Evolutionary conservation across 2,888 invertebrate species (phyloP), one percentile per base, ranked within the genome.

Genomic region (Cosmia pyralina): DNA sequence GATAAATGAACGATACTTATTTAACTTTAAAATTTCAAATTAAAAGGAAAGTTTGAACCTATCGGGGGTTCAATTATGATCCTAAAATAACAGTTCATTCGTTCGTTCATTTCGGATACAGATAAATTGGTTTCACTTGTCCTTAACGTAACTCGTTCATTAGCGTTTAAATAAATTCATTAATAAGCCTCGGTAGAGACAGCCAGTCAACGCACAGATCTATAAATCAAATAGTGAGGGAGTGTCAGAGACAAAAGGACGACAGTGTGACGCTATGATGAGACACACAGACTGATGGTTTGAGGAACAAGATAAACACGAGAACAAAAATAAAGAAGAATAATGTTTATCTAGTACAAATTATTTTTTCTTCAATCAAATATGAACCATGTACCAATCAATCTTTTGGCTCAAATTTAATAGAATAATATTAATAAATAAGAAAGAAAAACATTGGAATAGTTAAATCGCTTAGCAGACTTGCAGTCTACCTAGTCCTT

Each of bases 201-300:
- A 94, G 92, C 92, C 92, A 93, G 93, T 95, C 94, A 93, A 92
- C 95, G 95, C 88, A 92, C 89, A 92, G 92, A 93, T 94, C 95
- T 95, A 96, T 96, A 96, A 96, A 96, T 96, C 96, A 96, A 96
- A 96, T 95, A 94, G 94, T 94, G 93, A 94, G 96, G 95, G 96
- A 93, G 94, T 94, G 96, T 95, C 95, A 95, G 84, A 92, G 92
- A 96, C 95, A 95, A 95, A 94, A 93, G 94, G 94, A 94, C 92
- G 92, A 93, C 91, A 91, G 87, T 88, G 88, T 91, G 90, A 90
- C 88, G 88, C 81, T 84, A 81, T 83, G 77, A 76, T 65, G 83
- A 69, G 84, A 91, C 92, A 93, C 81, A 93, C 88, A n/a, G 92
- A 7, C 53, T 38, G 50, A 17, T 73, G 84, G 78, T 57, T 73